A percentile compares a stretch with the other conserved stretches of the same genome.
phyloP scores from a whole-genome alignment of 2,888 invertebrate genomes.

The Phoronis australis region DNA sequence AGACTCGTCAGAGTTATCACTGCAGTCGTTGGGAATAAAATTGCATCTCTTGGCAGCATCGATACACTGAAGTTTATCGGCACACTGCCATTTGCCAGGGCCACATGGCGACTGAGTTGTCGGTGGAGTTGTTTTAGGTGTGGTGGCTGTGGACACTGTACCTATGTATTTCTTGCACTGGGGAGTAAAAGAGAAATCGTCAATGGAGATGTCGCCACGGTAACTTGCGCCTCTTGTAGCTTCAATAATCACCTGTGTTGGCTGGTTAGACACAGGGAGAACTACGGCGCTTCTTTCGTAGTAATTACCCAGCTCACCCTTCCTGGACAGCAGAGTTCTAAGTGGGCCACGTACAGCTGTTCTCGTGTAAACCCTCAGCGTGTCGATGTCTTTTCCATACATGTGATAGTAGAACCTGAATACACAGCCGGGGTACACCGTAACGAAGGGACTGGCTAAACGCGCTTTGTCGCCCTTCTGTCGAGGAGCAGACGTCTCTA shows the following conservation, averaged over 20 bases:
- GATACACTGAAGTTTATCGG: conserved; percentile 26
- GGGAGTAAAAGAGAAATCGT: conserved; percentile 35
- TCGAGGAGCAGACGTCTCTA: conserved; percentile 30
- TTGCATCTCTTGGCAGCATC: conserved; percentile 26
- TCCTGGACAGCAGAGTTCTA: neutral
- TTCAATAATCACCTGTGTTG: conserved; percentile 34
- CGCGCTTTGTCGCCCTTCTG: conserved; percentile 26
- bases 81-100: conserved; percentile 27
- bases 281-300: conserved; percentile 9
- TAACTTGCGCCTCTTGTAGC: conserved; percentile 29
- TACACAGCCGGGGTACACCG: conserved; percentile 21
- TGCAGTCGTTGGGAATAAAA: conserved; percentile 29
- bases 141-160: conserved; percentile 20
- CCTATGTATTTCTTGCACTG: conserved; percentile 20
- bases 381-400: conserved; percentile 32
- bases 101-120: conserved; percentile 28
- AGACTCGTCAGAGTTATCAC: conserved; percentile 33
- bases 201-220: conserved; percentile 37
- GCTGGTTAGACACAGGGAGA: conserved; percentile 5
- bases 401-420: conserved; percentile 44
- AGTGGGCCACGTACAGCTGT: conserved; percentile 21
- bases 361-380: conserved; percentile 32
- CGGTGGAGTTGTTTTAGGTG: conserved; percentile 8
- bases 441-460: conserved; percentile 25
- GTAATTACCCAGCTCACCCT: conserved; percentile 8